A percentile compares a stretch with the other conserved stretches of the same genome.
These are phyloP conservation scores for Odontocerum albicorne DNA, from an alignment of 2,888 invertebrate genomes.

Conservation along the genomic window DNA sequence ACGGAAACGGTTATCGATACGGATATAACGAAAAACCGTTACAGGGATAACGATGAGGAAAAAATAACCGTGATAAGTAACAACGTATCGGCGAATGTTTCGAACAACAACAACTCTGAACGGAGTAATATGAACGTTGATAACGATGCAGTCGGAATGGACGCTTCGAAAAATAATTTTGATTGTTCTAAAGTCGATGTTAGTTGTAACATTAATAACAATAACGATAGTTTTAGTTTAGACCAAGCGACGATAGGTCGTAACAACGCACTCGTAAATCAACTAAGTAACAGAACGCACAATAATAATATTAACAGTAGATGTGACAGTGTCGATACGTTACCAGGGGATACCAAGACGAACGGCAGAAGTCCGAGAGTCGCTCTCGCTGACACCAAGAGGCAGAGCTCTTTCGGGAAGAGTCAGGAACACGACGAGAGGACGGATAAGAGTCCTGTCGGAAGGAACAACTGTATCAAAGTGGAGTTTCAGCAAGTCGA, in stretches of 20 bases:
- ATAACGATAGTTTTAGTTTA: conserved; percentile 1
- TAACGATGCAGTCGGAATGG: neutral
- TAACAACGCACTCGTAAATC: conserved; percentile 2
- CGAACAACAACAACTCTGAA: conserved; percentile 21
- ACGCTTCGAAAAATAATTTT: neutral
- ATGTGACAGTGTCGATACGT: neutral
- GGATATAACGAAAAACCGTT: no score
- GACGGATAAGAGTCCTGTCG: conserved; percentile 5
- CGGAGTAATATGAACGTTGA: conserved; percentile 23
- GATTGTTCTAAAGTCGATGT: conserved; percentile 3
- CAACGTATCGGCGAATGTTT: neutral
- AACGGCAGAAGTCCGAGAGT: neutral
- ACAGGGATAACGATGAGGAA: no score
- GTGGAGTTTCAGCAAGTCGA: conserved; percentile 49
- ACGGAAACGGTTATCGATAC: neutral
- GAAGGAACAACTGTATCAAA: conserved; percentile 34
- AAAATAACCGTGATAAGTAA: no score
- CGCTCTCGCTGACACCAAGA: conserved; percentile 14
- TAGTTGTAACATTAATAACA: neutral
- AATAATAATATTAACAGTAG: neutral
- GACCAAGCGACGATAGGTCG: conserved; percentile 2
- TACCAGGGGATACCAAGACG: neutral
- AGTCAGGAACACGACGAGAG: conserved; percentile 28
- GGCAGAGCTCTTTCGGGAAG: neutral
- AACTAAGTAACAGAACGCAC: neutral